Evolutionary conservation across 1,140 invertebrate genomes (phyloP).

Genomic region (Temnothorax longispinosus): DNA sequence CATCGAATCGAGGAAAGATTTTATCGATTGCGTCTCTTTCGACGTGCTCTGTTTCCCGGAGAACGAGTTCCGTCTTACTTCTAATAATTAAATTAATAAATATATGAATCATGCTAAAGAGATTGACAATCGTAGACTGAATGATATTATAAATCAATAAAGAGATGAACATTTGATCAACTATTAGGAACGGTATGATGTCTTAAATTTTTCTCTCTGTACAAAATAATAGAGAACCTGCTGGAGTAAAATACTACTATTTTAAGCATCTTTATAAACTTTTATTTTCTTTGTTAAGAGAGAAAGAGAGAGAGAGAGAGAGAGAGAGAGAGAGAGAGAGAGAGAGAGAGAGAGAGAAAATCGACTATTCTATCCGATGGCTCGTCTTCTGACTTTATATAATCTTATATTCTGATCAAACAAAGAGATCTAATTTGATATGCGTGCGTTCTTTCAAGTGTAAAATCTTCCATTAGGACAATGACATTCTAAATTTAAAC

Average conservation of each 20-base stretch:
- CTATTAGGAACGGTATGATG: background rate
- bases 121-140: background rate
- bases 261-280: background rate
- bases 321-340: background rate
- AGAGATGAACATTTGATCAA: background rate
- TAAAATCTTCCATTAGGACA: background rate
- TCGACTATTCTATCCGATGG: background rate
- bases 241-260: background rate
- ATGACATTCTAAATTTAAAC: slow-evolving; percentile 14
- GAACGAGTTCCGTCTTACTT: background rate
- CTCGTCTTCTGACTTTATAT: too few relatives aligned
- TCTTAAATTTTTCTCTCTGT: background rate
- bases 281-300: background rate
- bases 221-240: background rate
- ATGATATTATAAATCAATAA: background rate
- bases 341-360: background rate
- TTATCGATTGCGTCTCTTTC: background rate
- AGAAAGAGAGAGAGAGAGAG: background rate
- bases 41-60: background rate
- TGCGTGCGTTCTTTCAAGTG: background rate
- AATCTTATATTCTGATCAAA: background rate
- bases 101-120: background rate
- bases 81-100: background rate
- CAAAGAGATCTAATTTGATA: background rate
- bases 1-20: background rate